These are phyloP conservation scores for Diorhabda elongata DNA, from an alignment of 1,140 invertebrate genomes.

Conservation along the genomic window DNA sequence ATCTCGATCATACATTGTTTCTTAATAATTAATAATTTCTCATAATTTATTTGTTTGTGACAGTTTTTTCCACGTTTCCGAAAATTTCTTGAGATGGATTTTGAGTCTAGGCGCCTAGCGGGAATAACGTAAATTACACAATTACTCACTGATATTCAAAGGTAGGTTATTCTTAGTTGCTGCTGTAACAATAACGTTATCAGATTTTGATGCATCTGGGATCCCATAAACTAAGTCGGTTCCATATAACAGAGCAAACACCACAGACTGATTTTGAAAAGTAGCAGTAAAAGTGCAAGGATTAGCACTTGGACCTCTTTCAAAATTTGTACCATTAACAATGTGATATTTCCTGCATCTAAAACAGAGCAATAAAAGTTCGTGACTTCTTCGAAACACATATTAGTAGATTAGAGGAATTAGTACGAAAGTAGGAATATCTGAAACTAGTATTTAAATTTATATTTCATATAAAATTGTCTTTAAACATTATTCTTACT, in stretches of 20 bases:
- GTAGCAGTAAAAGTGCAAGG: slow-evolving; percentile 8
- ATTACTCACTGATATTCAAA: slow-evolving; percentile 8
- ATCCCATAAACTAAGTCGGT: slow-evolving; percentile 6
- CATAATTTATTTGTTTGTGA: no score
- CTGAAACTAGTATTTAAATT: no score
- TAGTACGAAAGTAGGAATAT: no score
- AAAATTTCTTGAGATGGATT: no score
- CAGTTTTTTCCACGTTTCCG: no score
- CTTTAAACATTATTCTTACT: no score
- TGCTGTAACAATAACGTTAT: slow-evolving; percentile 3
- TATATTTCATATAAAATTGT: no score
- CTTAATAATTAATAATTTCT: no score
- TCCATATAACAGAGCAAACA: slow-evolving; percentile 1
- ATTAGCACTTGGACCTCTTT: background rate
- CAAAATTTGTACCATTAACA: background rate
- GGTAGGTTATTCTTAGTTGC: background rate
- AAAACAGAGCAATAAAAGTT: background rate
- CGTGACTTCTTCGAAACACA: no score
- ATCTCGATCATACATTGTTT: no score
- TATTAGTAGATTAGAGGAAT: no score
- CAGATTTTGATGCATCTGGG: background rate
- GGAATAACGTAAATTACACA: background rate
- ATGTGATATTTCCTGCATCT: slow-evolving; percentile 10
- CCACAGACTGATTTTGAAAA: background rate
- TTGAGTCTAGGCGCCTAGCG: no score